phyloP scores from a whole-genome alignment of 2,888 invertebrate genomes.

The Xestia xanthographa region DNA sequence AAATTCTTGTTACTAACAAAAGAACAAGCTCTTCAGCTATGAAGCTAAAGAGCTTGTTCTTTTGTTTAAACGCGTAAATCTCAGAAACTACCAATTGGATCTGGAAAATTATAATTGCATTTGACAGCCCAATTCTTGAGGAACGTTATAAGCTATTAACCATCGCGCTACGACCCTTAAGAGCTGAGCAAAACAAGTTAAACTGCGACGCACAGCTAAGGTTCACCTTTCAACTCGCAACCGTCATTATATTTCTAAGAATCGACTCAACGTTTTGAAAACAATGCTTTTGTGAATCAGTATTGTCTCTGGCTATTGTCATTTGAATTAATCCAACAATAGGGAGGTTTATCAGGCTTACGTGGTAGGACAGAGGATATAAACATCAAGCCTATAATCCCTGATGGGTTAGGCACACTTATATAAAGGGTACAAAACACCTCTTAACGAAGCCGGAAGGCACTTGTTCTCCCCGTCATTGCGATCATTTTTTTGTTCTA shows the following conservation, averaged over 20 bases:
- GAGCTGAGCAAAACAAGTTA: neutral
- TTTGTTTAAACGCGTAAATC: no score
- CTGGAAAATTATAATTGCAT: neutral
- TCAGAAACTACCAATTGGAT: no score
- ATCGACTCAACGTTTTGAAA: conserved; percentile 6
- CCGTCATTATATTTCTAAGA: conserved; percentile 15
- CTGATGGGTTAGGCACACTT: no score
- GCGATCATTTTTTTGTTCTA: no score
- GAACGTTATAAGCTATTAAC: neutral
- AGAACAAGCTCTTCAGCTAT: no score
- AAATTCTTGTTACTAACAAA: no score
- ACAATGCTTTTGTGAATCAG: conserved; percentile 24
- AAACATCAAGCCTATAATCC: conserved; percentile 1
- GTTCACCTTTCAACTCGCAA: neutral
- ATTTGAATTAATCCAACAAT: conserved; percentile 30
- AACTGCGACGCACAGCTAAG: neutral
- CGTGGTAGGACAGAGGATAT: neutral
- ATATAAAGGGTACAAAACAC: no score
- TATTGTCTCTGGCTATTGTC: conserved; percentile 17
- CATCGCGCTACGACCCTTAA: neutral
- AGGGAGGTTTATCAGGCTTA: conserved; percentile 15
- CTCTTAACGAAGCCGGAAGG: no score
- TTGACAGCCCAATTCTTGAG: neutral
- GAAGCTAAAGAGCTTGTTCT: no score
- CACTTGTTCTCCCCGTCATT: no score